A percentile compares a stretch with the other conserved stretches of the same genome.
Conservation (phyloP, 2,888 invertebrate genomes). For the Eupithecia dodoneata region DNA sequence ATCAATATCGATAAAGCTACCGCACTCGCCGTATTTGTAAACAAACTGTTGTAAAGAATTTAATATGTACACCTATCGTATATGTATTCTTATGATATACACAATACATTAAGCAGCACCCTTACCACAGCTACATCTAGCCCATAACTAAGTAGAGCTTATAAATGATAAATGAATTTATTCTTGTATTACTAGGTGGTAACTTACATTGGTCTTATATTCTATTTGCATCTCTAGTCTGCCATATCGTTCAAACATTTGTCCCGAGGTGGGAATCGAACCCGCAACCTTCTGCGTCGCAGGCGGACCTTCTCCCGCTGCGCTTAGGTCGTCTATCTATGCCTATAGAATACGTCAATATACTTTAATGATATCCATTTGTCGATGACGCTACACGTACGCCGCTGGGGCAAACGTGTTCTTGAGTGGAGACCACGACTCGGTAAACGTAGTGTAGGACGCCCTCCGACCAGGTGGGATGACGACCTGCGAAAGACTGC, state of each 20-base stretch:
- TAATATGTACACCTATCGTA: conserved; percentile 30
- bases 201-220: too few species aligned
- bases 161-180: too few species aligned
- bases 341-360: not conserved
- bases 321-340: not conserved
- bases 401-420: too few species aligned
- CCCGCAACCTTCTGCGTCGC: not conserved
- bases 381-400: conserved; percentile 20
- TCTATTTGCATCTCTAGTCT: not conserved
- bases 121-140: not conserved
- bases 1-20: conserved; percentile 40
- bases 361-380: conserved; percentile 34
- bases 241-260: not conserved
- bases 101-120: not conserved
- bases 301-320: too few species aligned
- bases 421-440: too few species aligned
- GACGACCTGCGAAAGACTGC: too few species aligned
- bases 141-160: too few species aligned
- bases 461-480: too few species aligned
- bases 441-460: too few species aligned
- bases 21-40: conserved; percentile 34
- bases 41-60: conserved; percentile 24
- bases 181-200: too few species aligned
- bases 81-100: conserved; percentile 12
- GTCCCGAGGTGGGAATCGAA: not conserved